Conservation (phyloP, 2,797 vertebrate genomes). For the Labeo calbasu region DNA sequence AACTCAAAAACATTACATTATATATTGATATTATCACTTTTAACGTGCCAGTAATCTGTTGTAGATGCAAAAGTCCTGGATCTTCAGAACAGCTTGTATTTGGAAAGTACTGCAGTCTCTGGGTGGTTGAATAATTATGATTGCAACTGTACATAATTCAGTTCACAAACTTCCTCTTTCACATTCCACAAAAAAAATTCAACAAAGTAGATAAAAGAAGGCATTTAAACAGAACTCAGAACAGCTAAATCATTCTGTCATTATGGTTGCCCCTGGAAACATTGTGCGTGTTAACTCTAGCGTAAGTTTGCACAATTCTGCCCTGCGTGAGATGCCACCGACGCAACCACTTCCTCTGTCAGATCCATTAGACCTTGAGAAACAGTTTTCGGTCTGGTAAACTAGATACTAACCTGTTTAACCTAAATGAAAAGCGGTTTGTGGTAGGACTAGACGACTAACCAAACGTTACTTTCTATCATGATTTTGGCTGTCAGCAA, state of each 20-base stretch:
- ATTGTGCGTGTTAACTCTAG: neutral
- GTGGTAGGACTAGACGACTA: neutral
- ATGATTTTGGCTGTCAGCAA: neutral
- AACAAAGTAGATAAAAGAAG: neutral
- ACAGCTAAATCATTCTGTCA: neutral
- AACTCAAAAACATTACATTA: too few relatives aligned
- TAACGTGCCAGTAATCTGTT: too few relatives aligned
- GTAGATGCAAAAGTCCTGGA: too few relatives aligned
- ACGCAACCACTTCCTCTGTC: neutral
- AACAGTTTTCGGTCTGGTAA: neutral
- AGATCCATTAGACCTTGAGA: neutral
- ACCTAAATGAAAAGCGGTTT: neutral
- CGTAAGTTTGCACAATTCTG: conserved; percentile 12
- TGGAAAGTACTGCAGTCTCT: too few relatives aligned
- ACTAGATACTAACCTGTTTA: neutral
- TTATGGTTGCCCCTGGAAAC: neutral
- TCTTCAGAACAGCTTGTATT: too few relatives aligned
- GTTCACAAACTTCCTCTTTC: neutral
- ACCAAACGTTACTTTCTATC: neutral
- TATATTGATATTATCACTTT: too few relatives aligned
- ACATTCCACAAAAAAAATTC: too few relatives aligned
- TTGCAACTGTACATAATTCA: neutral
- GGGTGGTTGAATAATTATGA: too few relatives aligned
- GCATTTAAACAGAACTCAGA: neutral
- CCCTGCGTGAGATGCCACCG: neutral